Evolutionary conservation across 2,113 vertebrate species (phyloP), one percentile per base, ranked within the genome.

Genomic region (Pterocles burchelli): DNA sequence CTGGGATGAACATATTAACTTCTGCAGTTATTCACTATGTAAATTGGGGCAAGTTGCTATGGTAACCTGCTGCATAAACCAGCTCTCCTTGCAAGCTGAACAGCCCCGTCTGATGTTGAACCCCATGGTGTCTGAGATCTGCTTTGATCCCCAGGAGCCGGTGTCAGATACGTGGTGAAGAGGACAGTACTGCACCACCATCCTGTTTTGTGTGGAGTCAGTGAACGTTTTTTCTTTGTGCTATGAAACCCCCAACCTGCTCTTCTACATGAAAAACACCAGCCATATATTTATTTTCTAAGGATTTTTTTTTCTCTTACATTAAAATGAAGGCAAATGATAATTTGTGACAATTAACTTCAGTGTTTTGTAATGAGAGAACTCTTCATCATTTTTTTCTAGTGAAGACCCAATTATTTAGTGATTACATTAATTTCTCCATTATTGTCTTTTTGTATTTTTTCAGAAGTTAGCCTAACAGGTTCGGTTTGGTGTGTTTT

Each of bases 21-120:
- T 43, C 2, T 38, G 62, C 74, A 82, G 77, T 62, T 34, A 51
- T 80, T 93, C 79, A 3, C 59, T 3, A 67, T 91, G 91, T 22
- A 95, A 89, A 94, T 90, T 41, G 51, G 78, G 63, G 29, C 43
- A 25, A 58, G 85, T 96, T 90, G 2, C 91, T 48, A 85, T 91
- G 90, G 94, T 31, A 95, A 95, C 75, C 28, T 52, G 63, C 70
- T 13, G 54, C 74, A 7, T 17, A 31, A 62, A 73, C 1, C 70
- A 72, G 80, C 84, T 91, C 25, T 65, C 77, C 61, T 3, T 75
- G 76, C 33, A 2, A 46, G 33, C 61, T 12, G 1, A 65, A 5
- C 65, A 16, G 62, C 36, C 21, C 84, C 2, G 6, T 5, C 19
- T 51, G 66, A 33, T 45, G 81, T 43, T 0, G 8, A 25, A 43